phyloP scores from a whole-genome alignment of 92 coral and sea anemone species.

The Bergia sp. region DNA sequence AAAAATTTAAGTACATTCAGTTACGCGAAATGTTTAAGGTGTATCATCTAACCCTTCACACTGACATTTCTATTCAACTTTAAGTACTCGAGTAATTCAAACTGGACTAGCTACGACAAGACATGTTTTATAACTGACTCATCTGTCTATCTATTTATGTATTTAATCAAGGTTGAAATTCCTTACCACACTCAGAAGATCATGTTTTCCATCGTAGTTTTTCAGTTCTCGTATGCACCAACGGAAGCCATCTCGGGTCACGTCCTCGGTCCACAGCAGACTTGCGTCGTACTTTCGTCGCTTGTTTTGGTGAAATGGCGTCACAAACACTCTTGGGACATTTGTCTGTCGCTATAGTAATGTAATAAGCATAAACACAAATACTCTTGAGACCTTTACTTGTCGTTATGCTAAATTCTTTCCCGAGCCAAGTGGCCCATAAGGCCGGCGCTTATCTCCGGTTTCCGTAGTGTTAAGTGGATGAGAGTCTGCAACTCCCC shows the following conservation, averaged over 20 bases:
- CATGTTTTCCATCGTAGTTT: conserved; percentile 74
- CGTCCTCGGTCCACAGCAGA: conserved; percentile 73
- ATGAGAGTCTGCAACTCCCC: no score
- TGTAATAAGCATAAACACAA: no score
- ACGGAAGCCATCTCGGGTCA: conserved; percentile 58
- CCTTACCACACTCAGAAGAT: conserved; percentile 67
- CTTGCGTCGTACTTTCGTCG: conserved; percentile 67
- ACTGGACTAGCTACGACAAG: not conserved
- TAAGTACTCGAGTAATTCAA: not conserved
- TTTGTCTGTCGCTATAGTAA: conserved; percentile 42
- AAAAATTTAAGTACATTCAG: no score
- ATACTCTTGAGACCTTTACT: no score
- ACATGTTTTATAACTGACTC: no score
- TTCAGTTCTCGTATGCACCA: conserved; percentile 74
- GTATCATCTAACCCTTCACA: no score
- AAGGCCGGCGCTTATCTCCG: no score
- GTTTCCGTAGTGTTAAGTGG: no score
- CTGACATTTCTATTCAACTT: no score
- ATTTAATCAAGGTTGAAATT: not conserved
- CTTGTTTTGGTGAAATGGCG: conserved; percentile 61
- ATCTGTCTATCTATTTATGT: not conserved
- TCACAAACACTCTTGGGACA: conserved; percentile 66
- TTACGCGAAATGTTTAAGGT: no score
- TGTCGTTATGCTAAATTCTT: no score
- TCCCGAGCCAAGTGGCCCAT: no score